These are phyloP conservation scores for Andricus curvator DNA, from an alignment of 2,888 invertebrate genomes.

Conservation along the genomic window DNA sequence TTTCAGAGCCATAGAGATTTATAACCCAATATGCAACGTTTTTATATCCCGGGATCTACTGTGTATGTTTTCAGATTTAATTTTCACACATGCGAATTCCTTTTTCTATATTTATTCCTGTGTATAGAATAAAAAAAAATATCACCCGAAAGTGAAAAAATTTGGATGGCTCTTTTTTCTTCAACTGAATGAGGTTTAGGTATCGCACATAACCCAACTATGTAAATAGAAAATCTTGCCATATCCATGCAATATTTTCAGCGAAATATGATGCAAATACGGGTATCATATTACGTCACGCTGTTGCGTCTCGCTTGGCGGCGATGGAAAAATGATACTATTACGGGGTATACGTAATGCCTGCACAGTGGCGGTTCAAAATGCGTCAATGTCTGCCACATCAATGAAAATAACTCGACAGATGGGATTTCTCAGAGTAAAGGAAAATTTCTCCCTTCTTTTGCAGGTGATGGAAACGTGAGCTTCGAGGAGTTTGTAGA, in stretches of 20 bases:
- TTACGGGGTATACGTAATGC: slow-evolving; percentile 16
- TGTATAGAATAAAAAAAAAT: no score
- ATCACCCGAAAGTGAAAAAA: background rate
- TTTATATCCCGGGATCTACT: no score
- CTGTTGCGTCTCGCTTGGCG: background rate
- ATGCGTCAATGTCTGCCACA: background rate
- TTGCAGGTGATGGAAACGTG: slow-evolving; percentile 90
- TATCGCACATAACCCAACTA: slow-evolving; percentile 9
- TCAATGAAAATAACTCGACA: background rate
- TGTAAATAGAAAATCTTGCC: slow-evolving; percentile 3
- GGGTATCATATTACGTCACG: slow-evolving; percentile 21
- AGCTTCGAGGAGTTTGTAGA: slow-evolving; percentile 94
- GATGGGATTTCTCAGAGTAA: background rate
- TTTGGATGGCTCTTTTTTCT: background rate
- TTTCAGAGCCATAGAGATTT: no score
- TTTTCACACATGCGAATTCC: no score
- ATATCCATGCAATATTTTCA: slow-evolving; percentile 6
- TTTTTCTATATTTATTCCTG: no score
- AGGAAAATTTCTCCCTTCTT: background rate
- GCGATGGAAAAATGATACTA: slow-evolving; percentile 29
- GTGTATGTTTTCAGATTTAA: no score
- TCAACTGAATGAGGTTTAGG: background rate
- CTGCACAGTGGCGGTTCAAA: background rate
- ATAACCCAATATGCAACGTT: no score
- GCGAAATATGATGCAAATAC: background rate